Evolutionary conservation across 2,113 vertebrate species (phyloP).

Genomic region (Hiodon alosoides): DNA sequence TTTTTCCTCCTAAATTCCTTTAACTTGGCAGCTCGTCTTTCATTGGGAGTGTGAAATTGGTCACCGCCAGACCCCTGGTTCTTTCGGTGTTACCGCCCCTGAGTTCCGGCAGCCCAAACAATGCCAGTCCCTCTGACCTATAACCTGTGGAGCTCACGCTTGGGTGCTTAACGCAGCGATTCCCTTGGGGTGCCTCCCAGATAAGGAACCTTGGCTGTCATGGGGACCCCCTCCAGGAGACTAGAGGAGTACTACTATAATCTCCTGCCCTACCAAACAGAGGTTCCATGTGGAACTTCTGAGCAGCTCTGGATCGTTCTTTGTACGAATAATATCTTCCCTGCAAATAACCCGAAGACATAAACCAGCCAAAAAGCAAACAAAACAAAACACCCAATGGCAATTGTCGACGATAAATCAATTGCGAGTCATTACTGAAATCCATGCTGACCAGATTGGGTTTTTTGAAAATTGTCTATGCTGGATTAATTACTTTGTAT

Average conservation of each 20-base stretch:
- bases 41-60: constrained; percentile 46
- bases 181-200: constrained; percentile 1
- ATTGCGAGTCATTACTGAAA: constrained; percentile 9
- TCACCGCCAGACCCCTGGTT: constrained; percentile 41
- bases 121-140: constrained; percentile 41
- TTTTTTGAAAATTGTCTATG: constrained; percentile 31
- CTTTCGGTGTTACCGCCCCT: constrained; percentile 33
- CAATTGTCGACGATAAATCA: no score
- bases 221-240: constrained; percentile 2
- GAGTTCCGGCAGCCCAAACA: constrained; percentile 35
- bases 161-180: constrained; percentile 33
- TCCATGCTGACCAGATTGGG: constrained; percentile 9
- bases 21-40: constrained; percentile 47
- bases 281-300: neutral
- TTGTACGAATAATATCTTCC: neutral
- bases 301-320: neutral
- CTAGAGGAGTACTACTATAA: neutral
- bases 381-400: neutral
- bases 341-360: neutral
- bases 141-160: constrained; percentile 51
- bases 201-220: constrained; percentile 9
- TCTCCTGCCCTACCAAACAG: neutral
- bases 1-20: constrained; percentile 33
- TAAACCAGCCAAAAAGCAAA: neutral
- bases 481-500: constrained; percentile 32